Evolutionary conservation across 2,888 invertebrate genomes (phyloP), one percentile per base, ranked within the genome.

Genomic region (Schizotus pectinicornis): DNA sequence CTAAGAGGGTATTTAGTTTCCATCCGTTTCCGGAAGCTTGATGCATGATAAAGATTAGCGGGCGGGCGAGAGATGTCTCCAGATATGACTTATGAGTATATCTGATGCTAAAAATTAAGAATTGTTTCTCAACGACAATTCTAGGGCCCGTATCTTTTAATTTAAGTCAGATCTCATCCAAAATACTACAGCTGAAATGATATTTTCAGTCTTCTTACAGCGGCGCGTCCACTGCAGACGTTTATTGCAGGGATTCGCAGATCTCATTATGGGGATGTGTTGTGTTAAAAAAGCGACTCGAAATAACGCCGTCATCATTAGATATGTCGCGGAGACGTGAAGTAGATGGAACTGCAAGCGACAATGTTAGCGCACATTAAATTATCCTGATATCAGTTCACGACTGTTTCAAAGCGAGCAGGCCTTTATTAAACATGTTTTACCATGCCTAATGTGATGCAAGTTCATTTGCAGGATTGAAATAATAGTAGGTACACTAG

Each of bases 11-110:
- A 52, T 56, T 64, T 59, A 60, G 63, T 59, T 61, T 49, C 59
- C 64, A 58, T 63, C 62, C 63, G 59, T 62, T 63, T 55, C 59
- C 61, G 59, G 61, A 52, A 62, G 59, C 57, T 57, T 64, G 64
- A 65, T 60, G 58, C 60, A 51, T 62, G 65, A 63, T 68, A 63
- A 66, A 69, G 69, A 69, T 70, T 67, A 68, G 60, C 62, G 59
- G 43, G 55, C 55, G 48, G 53, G 58, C 50, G 54, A 65, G 62
- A 66, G 56, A 66, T 67, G 66, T 69, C 68, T 56, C 61, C 48
- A 55, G 64, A 63, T 67, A 67, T 67, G 65, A 71, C 63, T 67
- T 68, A 71, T 65, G 65, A 61, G 56, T 59, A 67, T 65, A 65
- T 68, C 63, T 62, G 63, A 61, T 62, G 59, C 49, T 61, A 47